Conservation (phyloP, 2,888 invertebrate genomes). For the Tenthredo livida region DNA sequence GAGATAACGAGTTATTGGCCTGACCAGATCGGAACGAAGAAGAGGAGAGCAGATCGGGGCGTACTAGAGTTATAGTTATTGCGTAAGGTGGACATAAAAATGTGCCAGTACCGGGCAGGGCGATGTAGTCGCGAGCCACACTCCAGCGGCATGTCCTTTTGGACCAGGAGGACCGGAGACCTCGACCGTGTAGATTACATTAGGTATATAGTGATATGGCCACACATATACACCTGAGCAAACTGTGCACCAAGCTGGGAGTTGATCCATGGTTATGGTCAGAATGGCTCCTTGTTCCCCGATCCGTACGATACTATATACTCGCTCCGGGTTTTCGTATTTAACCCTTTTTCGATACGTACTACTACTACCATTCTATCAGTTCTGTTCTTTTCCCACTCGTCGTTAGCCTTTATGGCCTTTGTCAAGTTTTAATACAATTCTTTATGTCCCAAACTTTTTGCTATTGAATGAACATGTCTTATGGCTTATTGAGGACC, state of each 20-base stretch:
- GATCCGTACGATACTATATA: constrained; percentile 67
- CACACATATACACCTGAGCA: neutral
- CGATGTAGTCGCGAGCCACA: constrained; percentile 37
- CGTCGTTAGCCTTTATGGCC: too few species aligned
- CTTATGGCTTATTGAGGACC: too few species aligned
- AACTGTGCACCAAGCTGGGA: constrained; percentile 63
- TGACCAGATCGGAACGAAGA: neutral
- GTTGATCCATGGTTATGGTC: constrained; percentile 73
- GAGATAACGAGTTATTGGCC: constrained; percentile 13
- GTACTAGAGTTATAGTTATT: constrained; percentile 43
- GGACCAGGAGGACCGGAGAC: constrained; percentile 17
- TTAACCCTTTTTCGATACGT: constrained; percentile 65
- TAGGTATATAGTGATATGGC: neutral
- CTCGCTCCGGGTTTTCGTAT: constrained; percentile 65
- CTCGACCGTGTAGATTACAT: constrained; percentile 2
- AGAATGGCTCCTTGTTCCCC: constrained; percentile 68
- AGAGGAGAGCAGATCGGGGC: neutral
- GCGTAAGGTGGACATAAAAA: constrained; percentile 50
- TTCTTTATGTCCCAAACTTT: too few species aligned
- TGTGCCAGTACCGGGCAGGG: constrained; percentile 31
- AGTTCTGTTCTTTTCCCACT: too few species aligned
- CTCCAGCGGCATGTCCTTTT: constrained; percentile 36
- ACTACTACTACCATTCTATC: neutral
- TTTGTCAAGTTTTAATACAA: too few species aligned
- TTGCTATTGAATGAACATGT: too few species aligned